These are phyloP conservation scores for Pavo muticus DNA, from an alignment of 2,113 vertebrate genomes.

Conservation along the genomic window DNA sequence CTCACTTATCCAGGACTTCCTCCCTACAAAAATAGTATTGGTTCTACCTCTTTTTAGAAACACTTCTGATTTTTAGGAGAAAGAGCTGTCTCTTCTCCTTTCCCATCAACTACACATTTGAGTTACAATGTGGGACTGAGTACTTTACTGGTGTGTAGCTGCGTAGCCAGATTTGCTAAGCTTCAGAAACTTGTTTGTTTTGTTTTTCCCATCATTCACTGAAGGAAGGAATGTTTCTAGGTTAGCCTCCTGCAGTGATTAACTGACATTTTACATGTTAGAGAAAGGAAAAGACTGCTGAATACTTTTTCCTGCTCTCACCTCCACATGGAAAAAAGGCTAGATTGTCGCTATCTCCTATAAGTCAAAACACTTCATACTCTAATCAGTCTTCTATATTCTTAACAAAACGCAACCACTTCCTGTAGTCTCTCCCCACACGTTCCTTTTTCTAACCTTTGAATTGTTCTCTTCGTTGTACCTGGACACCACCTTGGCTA, in stretches of 20 bases:
- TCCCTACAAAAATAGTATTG: not conserved
- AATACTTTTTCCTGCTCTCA: not conserved
- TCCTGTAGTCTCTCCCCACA: not conserved
- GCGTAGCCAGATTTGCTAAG: not conserved
- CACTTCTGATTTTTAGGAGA: not conserved
- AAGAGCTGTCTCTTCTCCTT: not conserved
- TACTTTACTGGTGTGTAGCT: not conserved
- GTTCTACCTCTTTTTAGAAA: not conserved
- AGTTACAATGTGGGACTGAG: not conserved
- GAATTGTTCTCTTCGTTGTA: not conserved
- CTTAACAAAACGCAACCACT: not conserved
- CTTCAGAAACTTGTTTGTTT: not conserved
- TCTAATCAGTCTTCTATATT: not conserved
- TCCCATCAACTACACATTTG: not conserved
- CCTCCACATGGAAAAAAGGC: rapidly evolving
- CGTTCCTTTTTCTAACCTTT: not conserved
- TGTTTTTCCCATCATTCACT: not conserved
- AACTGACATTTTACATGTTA: not conserved
- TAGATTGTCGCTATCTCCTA: not conserved
- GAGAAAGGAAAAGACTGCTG: rapidly evolving
- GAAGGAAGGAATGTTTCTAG: not conserved
- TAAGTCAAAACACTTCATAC: not conserved
- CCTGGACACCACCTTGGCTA: not conserved
- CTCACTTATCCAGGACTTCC: not conserved
- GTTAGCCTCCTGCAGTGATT: not conserved